Base-by-base conservation (phyloP, 2,797 vertebrate genomes). In the Eulemur albifrons region DNA sequence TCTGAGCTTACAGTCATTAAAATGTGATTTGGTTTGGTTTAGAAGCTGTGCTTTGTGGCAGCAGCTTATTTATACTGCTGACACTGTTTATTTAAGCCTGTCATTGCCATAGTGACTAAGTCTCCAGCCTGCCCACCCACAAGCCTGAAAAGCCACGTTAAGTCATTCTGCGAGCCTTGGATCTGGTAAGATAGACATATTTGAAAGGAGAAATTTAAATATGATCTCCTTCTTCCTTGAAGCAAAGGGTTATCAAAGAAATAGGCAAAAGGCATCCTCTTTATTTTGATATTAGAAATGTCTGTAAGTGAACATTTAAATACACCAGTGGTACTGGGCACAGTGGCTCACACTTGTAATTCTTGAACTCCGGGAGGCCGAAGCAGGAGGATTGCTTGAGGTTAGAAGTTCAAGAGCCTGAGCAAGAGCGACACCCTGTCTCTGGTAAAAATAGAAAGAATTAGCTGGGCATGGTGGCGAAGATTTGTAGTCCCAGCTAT, bases 31-130 rank as follows among this genome's bases (percentile, higher is more conserved):
- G 69, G 3, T 90, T 83, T 88, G 38, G 27, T 43, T 90, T 80
- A 63, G 65, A 52, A 95, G 32, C 63, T 15, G 65, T 90, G 73
- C 35, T 80, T 93, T 50, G 38, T 77, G 82, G 32, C 3, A 79
- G 52, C 38, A 48, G 61, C 38, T 81, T 93, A 85, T 80, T 90
- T 84, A 77, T 80, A 43, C n/a, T 79, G 15, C 77, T 90, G 63
- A 92, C 38, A 70, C 35, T 63, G 14, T 96, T 93, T 81, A 94
- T 87, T 92, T 88, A 92, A 95, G 75, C 21, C 43, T 85, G 48
- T 67, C 54, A 90, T 90, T 93, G 48, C 73, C 32, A 43, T 27
- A 80, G 54, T 81, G 59, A 85, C 72, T 52, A 21, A 80, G 27
- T 88, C 57, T 82, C 38, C 15, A 25, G 21, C n/a, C 50, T 92